phyloP scores from a whole-genome alignment of 2,113 vertebrate genomes.

The Amia ocellicauda region DNA sequence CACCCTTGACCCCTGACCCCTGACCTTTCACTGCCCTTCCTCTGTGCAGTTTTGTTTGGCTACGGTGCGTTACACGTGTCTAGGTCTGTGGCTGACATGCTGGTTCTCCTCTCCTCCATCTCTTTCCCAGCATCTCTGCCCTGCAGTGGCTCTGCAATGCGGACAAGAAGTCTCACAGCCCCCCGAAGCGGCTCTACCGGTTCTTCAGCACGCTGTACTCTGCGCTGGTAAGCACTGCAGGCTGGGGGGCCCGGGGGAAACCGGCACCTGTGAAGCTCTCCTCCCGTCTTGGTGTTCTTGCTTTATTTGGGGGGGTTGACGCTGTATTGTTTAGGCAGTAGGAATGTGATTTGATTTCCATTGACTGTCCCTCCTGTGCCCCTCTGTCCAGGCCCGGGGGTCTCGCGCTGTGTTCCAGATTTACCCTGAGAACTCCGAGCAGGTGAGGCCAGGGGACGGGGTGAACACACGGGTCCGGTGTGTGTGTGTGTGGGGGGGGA shows the following conservation, averaged over 20 bases:
- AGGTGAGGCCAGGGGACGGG: conserved; percentile 63
- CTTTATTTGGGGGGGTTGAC: too few relatives aligned
- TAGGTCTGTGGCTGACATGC: neutral
- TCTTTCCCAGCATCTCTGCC: conserved; percentile 79
- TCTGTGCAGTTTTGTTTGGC: neutral
- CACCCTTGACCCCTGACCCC: neutral
- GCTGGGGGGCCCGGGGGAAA: neutral
- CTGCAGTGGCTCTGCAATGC: conserved; percentile 97
- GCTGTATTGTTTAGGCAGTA: too few relatives aligned
- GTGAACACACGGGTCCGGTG: neutral
- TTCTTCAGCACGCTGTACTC: conserved; percentile 92
- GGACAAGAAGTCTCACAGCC: conserved; percentile 84
- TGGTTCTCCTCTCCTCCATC: neutral
- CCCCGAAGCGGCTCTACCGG: conserved; percentile 78
- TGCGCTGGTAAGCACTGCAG: conserved; percentile 68
- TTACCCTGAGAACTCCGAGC: conserved; percentile 91
- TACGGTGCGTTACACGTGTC: neutral
- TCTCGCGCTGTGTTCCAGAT: conserved; percentile 88
- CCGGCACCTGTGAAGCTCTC: neutral
- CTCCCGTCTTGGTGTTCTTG: too few relatives aligned
- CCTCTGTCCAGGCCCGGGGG: conserved; percentile 71
- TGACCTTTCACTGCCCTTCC: neutral
- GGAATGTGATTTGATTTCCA: too few relatives aligned
- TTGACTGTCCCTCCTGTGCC: too few relatives aligned
- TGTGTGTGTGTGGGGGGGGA: conserved; percentile 8